Conservation (phyloP, 2,113 vertebrate genomes). For the Cololabis saira region DNA sequence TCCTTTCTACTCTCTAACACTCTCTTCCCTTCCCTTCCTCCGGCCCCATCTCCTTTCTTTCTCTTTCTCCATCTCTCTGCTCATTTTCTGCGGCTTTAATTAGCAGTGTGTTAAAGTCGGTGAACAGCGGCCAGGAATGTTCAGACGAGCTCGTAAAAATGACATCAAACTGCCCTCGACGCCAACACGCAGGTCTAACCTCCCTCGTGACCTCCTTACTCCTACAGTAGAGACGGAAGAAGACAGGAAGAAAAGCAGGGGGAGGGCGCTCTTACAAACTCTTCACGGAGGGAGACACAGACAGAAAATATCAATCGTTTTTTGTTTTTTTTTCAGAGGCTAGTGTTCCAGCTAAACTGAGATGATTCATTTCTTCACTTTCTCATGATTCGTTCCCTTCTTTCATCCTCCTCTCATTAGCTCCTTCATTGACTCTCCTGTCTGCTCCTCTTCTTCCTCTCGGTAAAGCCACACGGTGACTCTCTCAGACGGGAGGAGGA, state of each 20-base stretch:
- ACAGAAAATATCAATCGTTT: neutral
- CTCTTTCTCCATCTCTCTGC: conserved; percentile 28
- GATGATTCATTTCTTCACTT: conserved; percentile 10
- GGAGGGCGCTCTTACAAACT: neutral
- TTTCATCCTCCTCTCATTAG: conserved; percentile 22
- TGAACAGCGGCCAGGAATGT: conserved; percentile 73
- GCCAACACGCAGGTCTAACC: conserved; percentile 56
- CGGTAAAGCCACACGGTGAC: conserved; percentile 29
- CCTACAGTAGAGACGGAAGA: neutral
- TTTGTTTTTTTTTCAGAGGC: neutral
- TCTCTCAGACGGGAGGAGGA: conserved; percentile 29
- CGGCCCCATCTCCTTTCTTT: conserved; percentile 12
- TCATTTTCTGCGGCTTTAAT: conserved; percentile 69
- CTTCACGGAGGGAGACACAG: neutral
- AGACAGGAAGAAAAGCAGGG: neutral
- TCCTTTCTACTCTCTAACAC: conserved; percentile 56
- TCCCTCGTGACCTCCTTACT: conserved; percentile 9
- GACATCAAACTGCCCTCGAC: conserved; percentile 60
- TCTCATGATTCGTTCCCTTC: neutral
- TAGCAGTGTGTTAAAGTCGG: conserved; percentile 65
- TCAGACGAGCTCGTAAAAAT: conserved; percentile 70
- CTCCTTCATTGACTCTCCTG: conserved; percentile 23
- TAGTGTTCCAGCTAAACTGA: conserved; percentile 6
- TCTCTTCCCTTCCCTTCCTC: conserved; percentile 41
- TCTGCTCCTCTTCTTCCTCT: neutral